These are phyloP conservation scores for Martes martes DNA, from an alignment of 2,113 vertebrate genomes.

Conservation along the genomic window DNA sequence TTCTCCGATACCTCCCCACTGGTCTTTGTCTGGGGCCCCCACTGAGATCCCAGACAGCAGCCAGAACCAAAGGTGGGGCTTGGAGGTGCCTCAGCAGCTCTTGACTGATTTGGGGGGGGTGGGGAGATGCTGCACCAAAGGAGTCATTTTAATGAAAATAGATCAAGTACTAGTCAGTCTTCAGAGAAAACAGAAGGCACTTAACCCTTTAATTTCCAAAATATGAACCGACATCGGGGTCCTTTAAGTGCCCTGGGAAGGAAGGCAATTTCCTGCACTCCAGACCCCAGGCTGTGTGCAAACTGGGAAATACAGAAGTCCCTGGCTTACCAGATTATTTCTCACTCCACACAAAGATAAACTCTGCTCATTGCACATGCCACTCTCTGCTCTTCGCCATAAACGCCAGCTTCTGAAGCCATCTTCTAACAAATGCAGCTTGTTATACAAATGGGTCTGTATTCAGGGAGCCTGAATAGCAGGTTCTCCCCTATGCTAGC, in stretches of 20 bases:
- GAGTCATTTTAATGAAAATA: constrained; percentile 21
- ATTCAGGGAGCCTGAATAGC: background rate
- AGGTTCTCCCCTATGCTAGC: background rate
- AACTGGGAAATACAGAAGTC: background rate
- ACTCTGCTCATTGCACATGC: constrained; percentile 40
- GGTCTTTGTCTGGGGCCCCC: background rate
- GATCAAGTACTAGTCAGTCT: background rate
- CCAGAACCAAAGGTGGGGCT: background rate
- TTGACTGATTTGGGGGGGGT: background rate
- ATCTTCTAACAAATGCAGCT: background rate
- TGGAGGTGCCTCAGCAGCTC: background rate
- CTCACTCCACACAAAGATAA: constrained; percentile 18
- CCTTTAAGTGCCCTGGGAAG: constrained; percentile 27
- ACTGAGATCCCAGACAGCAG: background rate
- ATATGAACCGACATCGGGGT: background rate
- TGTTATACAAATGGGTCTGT: background rate
- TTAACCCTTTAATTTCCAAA: constrained; percentile 46
- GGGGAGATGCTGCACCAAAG: background rate
- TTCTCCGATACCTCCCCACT: background rate
- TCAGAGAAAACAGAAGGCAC: background rate
- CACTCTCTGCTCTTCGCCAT: background rate
- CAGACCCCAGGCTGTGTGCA: background rate
- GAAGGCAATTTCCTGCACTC: background rate
- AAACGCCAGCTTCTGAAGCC: constrained; percentile 18
- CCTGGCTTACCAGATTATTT: constrained; percentile 20